Conservation (phyloP, 1,140 invertebrate genomes). For the Drosophila guanche region DNA sequence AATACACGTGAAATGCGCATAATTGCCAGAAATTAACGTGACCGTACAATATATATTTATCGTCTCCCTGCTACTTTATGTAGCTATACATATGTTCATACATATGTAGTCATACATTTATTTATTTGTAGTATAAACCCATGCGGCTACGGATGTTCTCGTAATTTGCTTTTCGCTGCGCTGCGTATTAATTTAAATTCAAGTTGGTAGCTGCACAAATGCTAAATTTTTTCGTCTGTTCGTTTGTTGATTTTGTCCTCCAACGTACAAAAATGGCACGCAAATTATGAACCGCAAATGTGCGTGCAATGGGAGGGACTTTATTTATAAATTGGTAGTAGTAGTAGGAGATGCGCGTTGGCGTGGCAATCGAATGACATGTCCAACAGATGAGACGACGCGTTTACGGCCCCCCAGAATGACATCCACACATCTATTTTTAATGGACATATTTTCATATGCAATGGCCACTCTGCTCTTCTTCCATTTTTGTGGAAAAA, state of each 20-base stretch:
- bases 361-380: slow-evolving; percentile 36
- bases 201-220: slow-evolving; percentile 63
- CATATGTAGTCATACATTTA: slow-evolving; percentile 33
- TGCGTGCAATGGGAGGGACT: slow-evolving; percentile 50
- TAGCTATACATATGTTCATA: slow-evolving; percentile 27
- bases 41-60: slow-evolving; percentile 76
- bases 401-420: slow-evolving; percentile 23
- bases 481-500: slow-evolving; percentile 18
- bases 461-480: slow-evolving; percentile 30
- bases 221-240: slow-evolving; percentile 38
- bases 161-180: slow-evolving; percentile 63
- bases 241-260: slow-evolving; percentile 78
- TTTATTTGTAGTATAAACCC: slow-evolving; percentile 18
- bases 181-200: slow-evolving; percentile 76
- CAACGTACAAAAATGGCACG: slow-evolving; percentile 78
- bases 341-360: slow-evolving; percentile 7
- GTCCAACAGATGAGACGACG: slow-evolving; percentile 37
- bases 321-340: background rate
- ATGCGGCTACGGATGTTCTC: slow-evolving; percentile 6
- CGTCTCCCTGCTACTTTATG: slow-evolving; percentile 40
- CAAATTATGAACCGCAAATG: slow-evolving; percentile 81
- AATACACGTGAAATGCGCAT: slow-evolving; percentile 61
- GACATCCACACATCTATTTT: slow-evolving; percentile 72
- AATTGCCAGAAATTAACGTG: slow-evolving; percentile 78
- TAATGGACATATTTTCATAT: slow-evolving; percentile 70